Evolutionary conservation across 30 jellyfish, hydroid and myxozoan species (phyloP), one percentile per base, ranked within the genome.

Genomic region (Aurelia aurita): DNA sequence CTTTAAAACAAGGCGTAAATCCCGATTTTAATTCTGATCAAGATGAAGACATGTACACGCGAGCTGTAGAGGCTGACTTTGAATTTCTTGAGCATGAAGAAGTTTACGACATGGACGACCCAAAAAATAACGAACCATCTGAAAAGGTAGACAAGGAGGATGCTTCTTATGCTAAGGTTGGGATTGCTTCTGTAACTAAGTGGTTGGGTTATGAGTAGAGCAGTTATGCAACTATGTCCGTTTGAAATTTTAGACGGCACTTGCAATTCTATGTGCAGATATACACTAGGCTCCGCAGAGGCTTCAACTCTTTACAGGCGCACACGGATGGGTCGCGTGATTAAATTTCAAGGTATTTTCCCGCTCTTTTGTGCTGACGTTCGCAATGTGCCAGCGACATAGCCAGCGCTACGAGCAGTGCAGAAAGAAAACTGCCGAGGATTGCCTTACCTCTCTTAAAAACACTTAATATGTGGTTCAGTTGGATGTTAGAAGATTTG

Each of bases 81-180:
- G 93, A 84, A 46, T 84, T 84, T 51, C 87, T 84, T 58, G 93
- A 84, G 15, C 93, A 84, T 29, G 46, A 61, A 5, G 93, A 84
- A 0, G 55, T 84, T 3, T 76, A 72, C n/a, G 93, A 71, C 22
- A 60, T 26, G 60, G 86, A 76, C 60, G 45, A 2, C 19, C 73
- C 27, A 55, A 27, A 69, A 47, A n/a, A 45, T 12, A 68, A 11
- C 32, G 9, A 25, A 27, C 32, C 73, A 1, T 3, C 67, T 43
- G 69, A 34, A 20, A 9, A 57, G 34, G 47, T 26, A 0, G 43
- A 63, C 32, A 31, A 68, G n/a, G 68, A 51, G 45, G 66, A 39
- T 39, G 51, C 9, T 39, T 72, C 92, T 19, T 68, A 68, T 31
- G 62, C 87, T 8, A 77, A 84, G 46, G 60, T 71, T 22, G 93